A percentile compares a stretch with the other conserved stretches of the same genome.
These are phyloP conservation scores for Scomberomorus guttatus DNA, from an alignment of 2,797 vertebrate genomes.

Conservation along the genomic window DNA sequence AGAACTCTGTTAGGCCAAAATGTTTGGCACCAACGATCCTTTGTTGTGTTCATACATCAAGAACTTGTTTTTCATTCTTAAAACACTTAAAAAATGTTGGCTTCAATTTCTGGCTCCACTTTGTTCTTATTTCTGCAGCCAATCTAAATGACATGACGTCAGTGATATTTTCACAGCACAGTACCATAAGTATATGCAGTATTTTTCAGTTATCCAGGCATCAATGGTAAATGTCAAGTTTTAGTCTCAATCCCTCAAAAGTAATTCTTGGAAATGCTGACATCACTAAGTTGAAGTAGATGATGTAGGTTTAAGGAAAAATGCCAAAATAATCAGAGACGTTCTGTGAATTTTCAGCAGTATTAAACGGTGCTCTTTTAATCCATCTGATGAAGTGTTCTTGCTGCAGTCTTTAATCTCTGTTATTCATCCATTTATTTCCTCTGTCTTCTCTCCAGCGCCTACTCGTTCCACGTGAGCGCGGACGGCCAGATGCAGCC, in stretches of 20 bases:
- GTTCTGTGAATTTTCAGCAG: neutral
- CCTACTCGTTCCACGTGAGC: conserved; percentile 93
- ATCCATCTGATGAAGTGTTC: neutral
- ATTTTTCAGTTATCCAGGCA: neutral
- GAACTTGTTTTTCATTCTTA: neutral
- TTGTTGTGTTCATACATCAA: neutral
- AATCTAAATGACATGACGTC: neutral
- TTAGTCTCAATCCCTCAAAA: conserved; percentile 12
- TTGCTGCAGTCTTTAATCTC: conserved; percentile 6
- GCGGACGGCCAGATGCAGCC: conserved; percentile 94
- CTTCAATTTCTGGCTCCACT: neutral
- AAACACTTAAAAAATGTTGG: neutral
- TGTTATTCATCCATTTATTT: neutral
- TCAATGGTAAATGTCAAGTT: conserved; percentile 12
- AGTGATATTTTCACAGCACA: conserved; percentile 1
- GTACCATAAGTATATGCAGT: too few relatives aligned
- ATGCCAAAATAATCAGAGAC: neutral
- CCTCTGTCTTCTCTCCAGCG: conserved; percentile 72
- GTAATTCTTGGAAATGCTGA: conserved; percentile 3
- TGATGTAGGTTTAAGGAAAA: neutral
- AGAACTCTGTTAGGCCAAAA: neutral
- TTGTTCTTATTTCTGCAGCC: neutral
- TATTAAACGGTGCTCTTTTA: neutral
- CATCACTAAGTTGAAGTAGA: conserved; percentile 7
- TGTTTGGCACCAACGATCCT: too few relatives aligned